Evolutionary conservation across 2,113 vertebrate species (phyloP).

Genomic region (Macroglossus sobrinus): DNA sequence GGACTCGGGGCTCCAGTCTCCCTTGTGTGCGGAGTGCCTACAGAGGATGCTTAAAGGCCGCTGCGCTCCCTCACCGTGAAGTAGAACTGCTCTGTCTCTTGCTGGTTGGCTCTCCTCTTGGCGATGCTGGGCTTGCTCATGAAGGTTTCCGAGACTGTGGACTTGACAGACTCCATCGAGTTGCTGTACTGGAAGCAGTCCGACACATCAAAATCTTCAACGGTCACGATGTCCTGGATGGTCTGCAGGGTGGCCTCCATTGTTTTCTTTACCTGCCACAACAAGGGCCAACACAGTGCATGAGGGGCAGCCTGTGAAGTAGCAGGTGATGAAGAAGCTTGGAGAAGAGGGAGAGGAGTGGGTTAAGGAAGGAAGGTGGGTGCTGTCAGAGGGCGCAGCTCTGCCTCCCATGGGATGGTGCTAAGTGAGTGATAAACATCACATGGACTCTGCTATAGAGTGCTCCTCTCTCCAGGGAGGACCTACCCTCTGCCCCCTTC

Average conservation of each 20-base stretch:
- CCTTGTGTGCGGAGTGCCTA: not conserved
- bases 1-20: not conserved
- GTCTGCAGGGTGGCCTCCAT: constrained; percentile 99
- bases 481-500: not conserved
- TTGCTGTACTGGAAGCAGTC: constrained; percentile 99
- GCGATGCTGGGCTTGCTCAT: constrained; percentile 99
- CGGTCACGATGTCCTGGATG: constrained; percentile 98
- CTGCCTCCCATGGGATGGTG: rapidly evolving
- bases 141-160: constrained; percentile 95
- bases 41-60: not conserved
- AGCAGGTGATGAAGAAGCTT: not conserved
- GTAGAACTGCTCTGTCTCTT: constrained; percentile 99
- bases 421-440: not conserved
- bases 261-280: constrained; percentile 95
- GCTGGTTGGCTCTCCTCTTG: constrained; percentile 97
- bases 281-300: not conserved
- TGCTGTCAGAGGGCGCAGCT: not conserved
- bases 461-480: not conserved
- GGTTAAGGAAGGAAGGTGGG: not conserved
- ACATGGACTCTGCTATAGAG: not conserved
- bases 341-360: not conserved
- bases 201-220: constrained; percentile 97
- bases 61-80: constrained; percentile 89
- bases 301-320: rapidly evolving
- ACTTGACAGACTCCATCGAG: constrained; percentile 99